Evolutionary conservation across 2,113 vertebrate genomes (phyloP).

Genomic region (Nothobranchius furzeri): DNA sequence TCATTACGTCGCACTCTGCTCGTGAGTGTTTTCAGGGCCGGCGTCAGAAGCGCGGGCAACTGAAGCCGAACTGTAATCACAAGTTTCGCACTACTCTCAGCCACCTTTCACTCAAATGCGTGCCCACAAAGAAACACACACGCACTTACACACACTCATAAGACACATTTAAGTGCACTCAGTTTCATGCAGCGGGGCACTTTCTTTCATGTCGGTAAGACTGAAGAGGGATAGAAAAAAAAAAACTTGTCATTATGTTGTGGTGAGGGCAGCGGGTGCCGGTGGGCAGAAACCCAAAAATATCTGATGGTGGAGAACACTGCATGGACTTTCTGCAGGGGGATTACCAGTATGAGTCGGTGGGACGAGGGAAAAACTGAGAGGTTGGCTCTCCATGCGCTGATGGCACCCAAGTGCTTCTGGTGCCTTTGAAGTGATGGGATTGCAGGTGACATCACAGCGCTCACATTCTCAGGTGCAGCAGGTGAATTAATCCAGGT

Average conservation of each 20-base stretch:
- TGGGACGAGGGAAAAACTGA: slow-evolving; percentile 63
- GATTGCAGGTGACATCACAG: slow-evolving; percentile 73
- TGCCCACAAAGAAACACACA: slow-evolving; percentile 29
- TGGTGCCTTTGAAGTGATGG: slow-evolving; percentile 69
- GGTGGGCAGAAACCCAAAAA: slow-evolving; percentile 59
- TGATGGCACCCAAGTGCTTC: slow-evolving; percentile 48
- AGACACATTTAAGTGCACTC: slow-evolving; percentile 32
- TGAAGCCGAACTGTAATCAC: slow-evolving; percentile 42
- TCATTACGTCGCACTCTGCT: slow-evolving; percentile 56
- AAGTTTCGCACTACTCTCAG: slow-evolving; percentile 36
- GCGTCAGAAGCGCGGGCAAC: slow-evolving; percentile 36
- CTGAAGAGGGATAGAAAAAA: slow-evolving; percentile 39
- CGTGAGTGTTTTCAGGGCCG: slow-evolving; percentile 48
- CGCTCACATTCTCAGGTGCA: slow-evolving; percentile 73
- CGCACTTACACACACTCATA: slow-evolving; percentile 9
- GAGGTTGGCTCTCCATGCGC: slow-evolving; percentile 54
- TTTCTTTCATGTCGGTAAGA: slow-evolving; percentile 47
- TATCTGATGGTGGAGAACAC: slow-evolving; percentile 52
- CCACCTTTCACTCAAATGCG: slow-evolving; percentile 26
- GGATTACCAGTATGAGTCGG: slow-evolving; percentile 56
- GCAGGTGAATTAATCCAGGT: slow-evolving; percentile 66
- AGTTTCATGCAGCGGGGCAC: slow-evolving; percentile 14
- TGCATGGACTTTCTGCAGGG: slow-evolving; percentile 50
- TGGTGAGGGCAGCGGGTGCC: slow-evolving; percentile 30
- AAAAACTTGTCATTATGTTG: slow-evolving; percentile 46